These are phyloP conservation scores for Andrena praecox DNA, from an alignment of 2,888 invertebrate genomes.

Conservation along the genomic window DNA sequence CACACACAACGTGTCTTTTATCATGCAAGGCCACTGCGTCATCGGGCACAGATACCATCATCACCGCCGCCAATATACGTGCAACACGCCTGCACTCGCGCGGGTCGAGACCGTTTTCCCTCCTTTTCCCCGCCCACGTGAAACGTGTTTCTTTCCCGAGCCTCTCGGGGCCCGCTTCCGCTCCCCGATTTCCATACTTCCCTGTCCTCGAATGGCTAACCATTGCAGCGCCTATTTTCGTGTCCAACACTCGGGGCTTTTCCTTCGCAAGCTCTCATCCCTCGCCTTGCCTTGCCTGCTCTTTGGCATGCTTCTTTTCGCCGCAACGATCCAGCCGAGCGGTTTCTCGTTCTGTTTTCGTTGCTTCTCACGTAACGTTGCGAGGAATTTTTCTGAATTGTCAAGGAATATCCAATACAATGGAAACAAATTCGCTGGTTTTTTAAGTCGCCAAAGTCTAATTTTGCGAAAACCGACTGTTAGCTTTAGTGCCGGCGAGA, in stretches of 20 bases:
- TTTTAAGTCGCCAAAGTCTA: no score
- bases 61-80: not conserved
- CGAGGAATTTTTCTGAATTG: no score
- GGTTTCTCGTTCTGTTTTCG: no score
- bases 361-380: no score
- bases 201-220: not conserved
- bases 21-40: conserved; percentile 73
- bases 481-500: no score
- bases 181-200: not conserved
- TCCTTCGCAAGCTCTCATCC: no score
- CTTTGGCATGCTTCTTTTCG: no score
- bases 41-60: conserved; percentile 46
- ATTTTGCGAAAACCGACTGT: no score
- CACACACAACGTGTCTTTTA: conserved; percentile 64
- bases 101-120: not conserved
- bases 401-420: no score
- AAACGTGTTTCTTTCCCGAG: not conserved
- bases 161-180: not conserved
- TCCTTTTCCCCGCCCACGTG: not conserved
- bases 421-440: no score
- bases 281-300: no score
- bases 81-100: conserved; percentile 10
- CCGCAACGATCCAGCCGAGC: no score
- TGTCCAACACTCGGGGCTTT: not conserved
- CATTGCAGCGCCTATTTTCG: not conserved